Evolutionary conservation across 1,140 invertebrate genomes (phyloP).

Genomic region (Drosophila jambulina): DNA sequence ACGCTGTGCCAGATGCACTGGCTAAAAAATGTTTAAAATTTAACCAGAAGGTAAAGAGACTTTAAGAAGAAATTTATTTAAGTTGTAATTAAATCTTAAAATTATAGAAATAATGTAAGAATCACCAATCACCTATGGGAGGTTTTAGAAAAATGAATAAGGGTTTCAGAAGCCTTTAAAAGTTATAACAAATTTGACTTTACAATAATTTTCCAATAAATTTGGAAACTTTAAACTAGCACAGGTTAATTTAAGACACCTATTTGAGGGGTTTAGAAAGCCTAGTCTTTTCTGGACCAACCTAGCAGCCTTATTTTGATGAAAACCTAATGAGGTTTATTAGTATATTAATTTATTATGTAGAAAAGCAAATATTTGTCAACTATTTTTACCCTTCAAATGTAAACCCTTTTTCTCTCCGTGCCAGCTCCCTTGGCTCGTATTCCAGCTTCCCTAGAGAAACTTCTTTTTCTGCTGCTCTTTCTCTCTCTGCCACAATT

Average conservation of each 20-base stretch:
- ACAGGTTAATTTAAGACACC: not conserved
- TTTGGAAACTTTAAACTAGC: not conserved
- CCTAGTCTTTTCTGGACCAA: no score
- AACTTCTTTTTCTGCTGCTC: slow-evolving; percentile 9
- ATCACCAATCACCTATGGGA: no score
- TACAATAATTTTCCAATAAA: not conserved
- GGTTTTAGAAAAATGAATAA: no score
- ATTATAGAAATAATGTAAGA: not conserved
- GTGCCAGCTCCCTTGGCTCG: slow-evolving; percentile 10
- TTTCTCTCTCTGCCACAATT: slow-evolving; percentile 21
- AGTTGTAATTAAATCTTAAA: not conserved
- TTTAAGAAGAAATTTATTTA: not conserved
- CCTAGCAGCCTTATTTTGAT: no score
- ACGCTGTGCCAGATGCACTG: slow-evolving; percentile 3
- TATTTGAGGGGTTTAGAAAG: not conserved
- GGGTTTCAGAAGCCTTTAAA: no score
- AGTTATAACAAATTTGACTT: no score
- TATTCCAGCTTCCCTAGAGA: slow-evolving; percentile 1
- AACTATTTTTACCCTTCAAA: not conserved
- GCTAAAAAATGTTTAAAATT: not conserved
- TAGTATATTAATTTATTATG: no score
- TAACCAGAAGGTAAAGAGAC: not conserved
- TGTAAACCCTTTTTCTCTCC: not conserved
- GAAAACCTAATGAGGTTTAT: no score
- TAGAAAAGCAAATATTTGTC: no score